Percentiles rank a stretch among this genome's conserved stretches.
phyloP scores from a whole-genome alignment of 2,888 invertebrate species.

The Hecatera dysodea region DNA sequence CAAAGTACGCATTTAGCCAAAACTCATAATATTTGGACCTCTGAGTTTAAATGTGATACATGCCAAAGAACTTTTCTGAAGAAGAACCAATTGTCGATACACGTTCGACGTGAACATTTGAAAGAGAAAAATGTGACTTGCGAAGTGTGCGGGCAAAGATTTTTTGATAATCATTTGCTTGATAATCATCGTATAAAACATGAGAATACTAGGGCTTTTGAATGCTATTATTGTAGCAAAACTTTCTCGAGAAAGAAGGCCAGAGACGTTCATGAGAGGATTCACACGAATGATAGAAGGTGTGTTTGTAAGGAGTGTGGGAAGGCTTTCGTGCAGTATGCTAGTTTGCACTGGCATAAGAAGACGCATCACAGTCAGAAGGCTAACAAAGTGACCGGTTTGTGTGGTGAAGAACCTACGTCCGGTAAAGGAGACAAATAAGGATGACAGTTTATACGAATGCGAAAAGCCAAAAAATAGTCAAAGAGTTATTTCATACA shows the following conservation, averaged over 20 bases:
- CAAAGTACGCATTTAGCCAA: slow-evolving; percentile 47
- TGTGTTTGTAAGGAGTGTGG: slow-evolving; percentile 71
- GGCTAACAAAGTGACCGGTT: neutral
- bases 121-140: slow-evolving; percentile 73
- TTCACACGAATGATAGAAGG: slow-evolving; percentile 69
- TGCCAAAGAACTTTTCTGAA: slow-evolving; percentile 37
- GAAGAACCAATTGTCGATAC: slow-evolving; percentile 49
- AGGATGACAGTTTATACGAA: neutral
- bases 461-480: neutral
- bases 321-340: slow-evolving; percentile 63
- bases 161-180: slow-evolving; percentile 65
- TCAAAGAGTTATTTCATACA: neutral
- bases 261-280: slow-evolving; percentile 39
- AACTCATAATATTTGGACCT: slow-evolving; percentile 34
- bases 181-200: slow-evolving; percentile 69
- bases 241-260: slow-evolving; percentile 53
- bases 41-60: slow-evolving; percentile 48
- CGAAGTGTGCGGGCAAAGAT: slow-evolving; percentile 71
- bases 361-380: neutral
- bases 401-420: too few relatives aligned
- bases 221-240: slow-evolving; percentile 57
- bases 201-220: slow-evolving; percentile 52
- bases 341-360: slow-evolving; percentile 27
- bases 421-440: neutral
- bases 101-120: slow-evolving; percentile 69